Conservation (phyloP, 2,797 vertebrate genomes). For the Fratercula arctica region DNA sequence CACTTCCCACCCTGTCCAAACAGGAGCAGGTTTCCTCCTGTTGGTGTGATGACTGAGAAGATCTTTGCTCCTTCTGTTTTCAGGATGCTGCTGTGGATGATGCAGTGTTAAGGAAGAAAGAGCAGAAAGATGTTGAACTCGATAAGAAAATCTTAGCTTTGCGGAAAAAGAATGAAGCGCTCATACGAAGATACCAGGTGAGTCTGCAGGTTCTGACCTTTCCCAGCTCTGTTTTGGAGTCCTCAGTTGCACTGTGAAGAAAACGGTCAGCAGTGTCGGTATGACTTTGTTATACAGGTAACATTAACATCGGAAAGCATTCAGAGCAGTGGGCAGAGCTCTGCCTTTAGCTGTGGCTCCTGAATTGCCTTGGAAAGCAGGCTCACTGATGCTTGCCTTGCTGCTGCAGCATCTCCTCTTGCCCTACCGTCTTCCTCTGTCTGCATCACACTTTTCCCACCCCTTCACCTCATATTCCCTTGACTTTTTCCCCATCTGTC, state of each 20-base stretch:
- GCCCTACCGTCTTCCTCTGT: not conserved
- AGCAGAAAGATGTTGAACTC: slow-evolving; percentile 90
- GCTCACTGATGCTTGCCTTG: not conserved
- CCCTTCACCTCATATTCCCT: not conserved
- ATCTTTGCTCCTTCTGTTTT: slow-evolving; percentile 39
- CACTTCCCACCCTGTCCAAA: not conserved
- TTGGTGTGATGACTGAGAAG: not conserved
- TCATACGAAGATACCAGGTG: slow-evolving; percentile 95
- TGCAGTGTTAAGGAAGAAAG: slow-evolving; percentile 82
- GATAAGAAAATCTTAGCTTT: slow-evolving; percentile 94
- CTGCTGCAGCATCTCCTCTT: not conserved
- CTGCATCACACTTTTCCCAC: not conserved
- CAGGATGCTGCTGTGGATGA: slow-evolving; percentile 74
- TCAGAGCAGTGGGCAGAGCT: not conserved
- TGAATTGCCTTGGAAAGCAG: not conserved
- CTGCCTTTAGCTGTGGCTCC: not conserved
- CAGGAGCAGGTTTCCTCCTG: not conserved
- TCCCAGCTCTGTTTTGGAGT: not conserved
- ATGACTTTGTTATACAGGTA: not conserved
- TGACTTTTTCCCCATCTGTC: not conserved
- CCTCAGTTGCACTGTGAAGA: not conserved
- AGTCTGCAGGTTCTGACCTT: not conserved
- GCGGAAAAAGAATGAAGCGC: slow-evolving; percentile 92
- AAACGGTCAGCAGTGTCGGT: not conserved
- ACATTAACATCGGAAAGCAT: not conserved